Conservation (phyloP, 2,113 vertebrate species). For the Pseudolaguvia tuberculata region DNA sequence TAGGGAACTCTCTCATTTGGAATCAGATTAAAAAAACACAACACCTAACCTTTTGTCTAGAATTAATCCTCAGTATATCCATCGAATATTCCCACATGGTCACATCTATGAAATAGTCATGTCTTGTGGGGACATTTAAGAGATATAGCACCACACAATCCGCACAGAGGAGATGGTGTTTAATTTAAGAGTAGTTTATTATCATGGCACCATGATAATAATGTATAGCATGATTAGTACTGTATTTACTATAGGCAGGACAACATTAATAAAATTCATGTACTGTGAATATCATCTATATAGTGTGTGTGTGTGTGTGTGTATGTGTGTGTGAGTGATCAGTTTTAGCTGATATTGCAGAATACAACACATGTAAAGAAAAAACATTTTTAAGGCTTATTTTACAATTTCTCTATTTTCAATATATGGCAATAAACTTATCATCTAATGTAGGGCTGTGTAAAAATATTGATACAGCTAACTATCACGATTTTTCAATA, state of each 20-base stretch:
- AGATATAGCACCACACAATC: background rate
- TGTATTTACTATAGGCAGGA: background rate
- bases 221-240: background rate
- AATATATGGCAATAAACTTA: background rate
- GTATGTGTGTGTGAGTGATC: background rate
- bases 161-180: background rate
- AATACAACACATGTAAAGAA: too few species aligned
- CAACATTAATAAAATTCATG: background rate
- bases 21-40: background rate
- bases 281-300: background rate
- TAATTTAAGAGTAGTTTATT: conserved; percentile 25
- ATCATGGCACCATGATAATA: background rate
- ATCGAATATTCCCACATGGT: background rate
- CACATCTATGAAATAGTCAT: background rate
- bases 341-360: background rate
- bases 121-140: background rate
- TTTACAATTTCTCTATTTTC: background rate
- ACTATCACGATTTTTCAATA: too few species aligned
- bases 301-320: background rate
- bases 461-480: too few species aligned
- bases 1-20: background rate
- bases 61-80: background rate
- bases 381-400: background rate
- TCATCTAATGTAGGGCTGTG: too few species aligned
- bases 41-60: background rate